phyloP scores from a whole-genome alignment of 2,113 vertebrate genomes.

The Andinoacara biseriatus region DNA sequence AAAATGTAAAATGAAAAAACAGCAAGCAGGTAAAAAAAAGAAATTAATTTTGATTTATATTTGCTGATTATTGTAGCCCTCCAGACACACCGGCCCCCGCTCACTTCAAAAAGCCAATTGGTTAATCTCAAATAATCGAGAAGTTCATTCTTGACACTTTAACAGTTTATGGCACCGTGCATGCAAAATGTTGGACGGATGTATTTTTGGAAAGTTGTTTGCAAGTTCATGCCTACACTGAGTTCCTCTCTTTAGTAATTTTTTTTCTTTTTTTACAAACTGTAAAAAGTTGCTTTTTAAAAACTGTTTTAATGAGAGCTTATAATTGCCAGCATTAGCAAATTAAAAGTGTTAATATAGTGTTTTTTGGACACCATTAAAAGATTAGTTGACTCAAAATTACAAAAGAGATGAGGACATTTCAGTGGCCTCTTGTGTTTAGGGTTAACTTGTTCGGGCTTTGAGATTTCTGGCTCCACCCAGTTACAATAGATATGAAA shows the following conservation, averaged over 20 bases:
- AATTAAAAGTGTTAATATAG: not conserved
- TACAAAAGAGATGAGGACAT: not conserved
- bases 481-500: not conserved
- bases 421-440: not conserved
- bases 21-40: not conserved
- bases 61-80: not conserved
- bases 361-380: not conserved
- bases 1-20: not conserved
- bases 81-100: not conserved
- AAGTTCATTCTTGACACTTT: slow-evolving; percentile 34
- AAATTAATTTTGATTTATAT: slow-evolving; percentile 14
- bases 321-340: rapidly evolving
- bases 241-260: not conserved
- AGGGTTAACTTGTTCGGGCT: not conserved
- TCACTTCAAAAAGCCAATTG: slow-evolving; percentile 29
- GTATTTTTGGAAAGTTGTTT: not conserved
- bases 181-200: not conserved
- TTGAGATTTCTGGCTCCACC: not conserved
- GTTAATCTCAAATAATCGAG: slow-evolving; percentile 7
- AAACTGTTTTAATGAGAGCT: not conserved
- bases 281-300: not conserved
- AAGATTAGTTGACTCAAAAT: not conserved
- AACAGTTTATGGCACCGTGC: not conserved
- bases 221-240: not conserved
- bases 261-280: not conserved